phyloP scores from a whole-genome alignment of 2,888 invertebrate genomes.

The Trileptium ribeirensis region DNA sequence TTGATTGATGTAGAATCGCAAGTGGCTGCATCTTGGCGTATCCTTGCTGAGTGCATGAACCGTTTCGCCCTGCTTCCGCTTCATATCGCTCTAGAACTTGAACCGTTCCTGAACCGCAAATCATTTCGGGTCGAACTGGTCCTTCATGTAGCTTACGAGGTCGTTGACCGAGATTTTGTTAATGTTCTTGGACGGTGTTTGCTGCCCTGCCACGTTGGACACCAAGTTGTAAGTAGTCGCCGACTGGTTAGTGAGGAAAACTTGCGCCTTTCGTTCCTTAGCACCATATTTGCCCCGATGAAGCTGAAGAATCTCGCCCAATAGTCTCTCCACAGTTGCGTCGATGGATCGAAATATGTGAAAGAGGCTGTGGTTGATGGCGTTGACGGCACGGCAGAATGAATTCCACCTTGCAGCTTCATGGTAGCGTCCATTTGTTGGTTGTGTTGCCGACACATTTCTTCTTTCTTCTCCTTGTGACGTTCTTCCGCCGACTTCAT shows the following conservation, averaged over 20 bases:
- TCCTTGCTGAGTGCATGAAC: constrained; percentile 31
- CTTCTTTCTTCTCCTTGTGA: too few relatives aligned
- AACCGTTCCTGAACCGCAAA: constrained; percentile 31
- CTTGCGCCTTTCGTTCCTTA: not conserved
- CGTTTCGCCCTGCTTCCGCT: constrained; percentile 31
- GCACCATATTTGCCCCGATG: not conserved
- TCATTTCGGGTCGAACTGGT: constrained; percentile 28
- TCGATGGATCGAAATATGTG: not conserved
- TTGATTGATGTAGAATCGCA: constrained; percentile 29
- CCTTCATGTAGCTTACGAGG: not conserved
- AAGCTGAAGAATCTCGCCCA: not conserved
- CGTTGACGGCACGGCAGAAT: too few relatives aligned
- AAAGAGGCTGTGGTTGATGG: not conserved
- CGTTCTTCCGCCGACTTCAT: too few relatives aligned
- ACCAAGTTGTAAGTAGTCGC: not conserved
- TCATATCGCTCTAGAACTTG: constrained; percentile 33
- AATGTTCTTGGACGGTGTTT: not conserved
- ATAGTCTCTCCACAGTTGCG: not conserved
- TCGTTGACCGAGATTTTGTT: not conserved
- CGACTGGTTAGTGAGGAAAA: not conserved
- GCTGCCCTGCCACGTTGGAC: not conserved
- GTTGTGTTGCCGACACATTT: not conserved
- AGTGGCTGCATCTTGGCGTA: constrained; percentile 31
- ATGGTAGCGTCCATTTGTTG: not conserved
- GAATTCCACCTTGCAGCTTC: not conserved